Base-by-base conservation (phyloP, 1,140 invertebrate species). In the Sinonovacula constricta region DNA sequence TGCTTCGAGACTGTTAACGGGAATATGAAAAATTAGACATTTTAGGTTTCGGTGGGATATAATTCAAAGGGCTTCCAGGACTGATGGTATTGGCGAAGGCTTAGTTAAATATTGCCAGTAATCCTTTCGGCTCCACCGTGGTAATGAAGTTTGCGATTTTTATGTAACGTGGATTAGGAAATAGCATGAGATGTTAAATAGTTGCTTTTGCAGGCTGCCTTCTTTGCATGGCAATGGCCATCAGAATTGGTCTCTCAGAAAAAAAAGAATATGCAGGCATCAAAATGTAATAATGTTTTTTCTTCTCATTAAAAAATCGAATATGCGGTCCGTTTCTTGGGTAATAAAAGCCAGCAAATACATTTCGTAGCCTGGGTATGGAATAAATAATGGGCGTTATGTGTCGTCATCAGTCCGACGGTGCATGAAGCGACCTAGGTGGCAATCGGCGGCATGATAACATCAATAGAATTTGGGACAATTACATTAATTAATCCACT, bases 121-220 rank as follows among this genome's bases (percentile, higher is more conserved):
- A 76, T 49, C 72, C 33, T 34, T 18, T 39, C 28, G 72, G 72
- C 72, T 76, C 72, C 72, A 49, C 28, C 70, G 59, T 4, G 7
- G 56, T 63, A 59, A 24, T 74, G 31, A 36, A 63, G 53, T 74
- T 74, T 74, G 70, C 51, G 59, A 63, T 74, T 62, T 74, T 74
- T 74, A 74, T 74, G 70, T 36, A 63, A 33, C 39, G 39, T 34
- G 70, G 70, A 59, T 74, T 74, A 74, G 22, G 30, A 45, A 45
- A 7, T 45, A 45, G 39, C 39, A 45, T 45, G 39, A 45, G 39
- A 45, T 10, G 39, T 45, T 7, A 45, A 45, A 45, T 45, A 45
- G 39, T 45, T 45, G 7, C 7, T 45, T 45, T 10, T 45, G 39
- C 18, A 18, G 7, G 18, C 18, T 45, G 7, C 39, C 7, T 10